These are phyloP conservation scores for Ochropacha duplaris DNA, from an alignment of 2,888 invertebrate genomes.

Conservation along the genomic window DNA sequence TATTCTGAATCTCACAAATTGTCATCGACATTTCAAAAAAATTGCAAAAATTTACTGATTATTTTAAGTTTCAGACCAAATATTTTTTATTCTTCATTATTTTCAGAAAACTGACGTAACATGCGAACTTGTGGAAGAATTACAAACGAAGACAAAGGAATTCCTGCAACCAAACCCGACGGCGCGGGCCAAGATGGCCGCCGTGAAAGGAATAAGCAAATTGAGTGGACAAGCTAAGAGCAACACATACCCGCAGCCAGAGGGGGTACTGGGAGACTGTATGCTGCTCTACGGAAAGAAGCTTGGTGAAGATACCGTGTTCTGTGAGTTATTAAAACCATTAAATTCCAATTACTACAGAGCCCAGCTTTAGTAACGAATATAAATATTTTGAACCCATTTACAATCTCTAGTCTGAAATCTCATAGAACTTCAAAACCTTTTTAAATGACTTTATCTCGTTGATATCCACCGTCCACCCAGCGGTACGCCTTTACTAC, in stretches of 20 bases:
- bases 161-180: slow-evolving; percentile 99
- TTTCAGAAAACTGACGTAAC: slow-evolving; percentile 98
- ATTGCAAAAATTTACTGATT: too few relatives aligned
- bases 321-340: slow-evolving; percentile 84
- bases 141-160: slow-evolving; percentile 98
- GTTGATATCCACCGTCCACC: too few relatives aligned
- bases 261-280: slow-evolving; percentile 97
- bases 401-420: not conserved
- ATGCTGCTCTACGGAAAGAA: slow-evolving; percentile 98
- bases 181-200: slow-evolving; percentile 96
- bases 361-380: not conserved
- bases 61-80: not conserved
- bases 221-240: slow-evolving; percentile 98
- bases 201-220: slow-evolving; percentile 97
- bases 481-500: too few relatives aligned
- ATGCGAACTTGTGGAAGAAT: slow-evolving; percentile 97
- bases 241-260: slow-evolving; percentile 99
- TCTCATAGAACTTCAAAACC: not conserved
- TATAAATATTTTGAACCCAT: not conserved
- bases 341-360: not conserved
- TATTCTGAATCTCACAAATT: slow-evolving; percentile 19
- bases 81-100: not conserved
- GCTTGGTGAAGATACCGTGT: slow-evolving; percentile 96
- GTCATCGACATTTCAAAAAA: too few relatives aligned
- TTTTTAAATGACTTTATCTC: too few relatives aligned